Base-by-base conservation (phyloP, 2,113 vertebrate species). In the Meriones unguiculatus region DNA sequence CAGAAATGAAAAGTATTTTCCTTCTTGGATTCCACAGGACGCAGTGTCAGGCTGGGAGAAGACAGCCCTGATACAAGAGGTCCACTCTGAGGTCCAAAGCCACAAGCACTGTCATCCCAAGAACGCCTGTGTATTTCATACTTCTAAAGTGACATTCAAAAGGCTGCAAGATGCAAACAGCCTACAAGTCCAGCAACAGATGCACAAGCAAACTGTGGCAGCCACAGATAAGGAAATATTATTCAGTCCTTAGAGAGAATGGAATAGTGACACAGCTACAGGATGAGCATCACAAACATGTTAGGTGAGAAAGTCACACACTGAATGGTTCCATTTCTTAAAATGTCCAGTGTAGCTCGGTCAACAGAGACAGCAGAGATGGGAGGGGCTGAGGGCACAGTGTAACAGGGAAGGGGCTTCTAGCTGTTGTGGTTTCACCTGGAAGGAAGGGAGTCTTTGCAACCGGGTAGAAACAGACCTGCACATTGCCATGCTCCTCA, bases 201-300 rank as follows among this genome's bases (percentile, higher is more conserved):
- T 5, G 7, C 15, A 41, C 2, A 14, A 54, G 1, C 28, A 32
- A 28, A 11, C 0, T 4, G 2, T 12, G 46, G 9, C 15, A 10
- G 3, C 2, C 1, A 20, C 70, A 57, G 2, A n/a, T 0, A 5
- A 1, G 0, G 54, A 62, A 46, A n/a, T n/a, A 1, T 2, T 0
- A 22, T 22, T 82, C 69, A n/a, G 32, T 67, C 38, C 67, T 65
- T 18, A 32, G 65, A 75, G 62, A 8, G 15, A 73, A 59, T 0
- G 28, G 78, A 7, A 12, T 76, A 7, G 28, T 25, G n/a, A 30
- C 0, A 6, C 12, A 8, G 72, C 72, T 77, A 17, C 22, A 5
- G 0, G 24, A n/a, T 13, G 64, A 15, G 2, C 14, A 32, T 69
- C 41, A n/a, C 14, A 41, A 75, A 2, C 17, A 17, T 0, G 0